These are phyloP conservation scores for Pocillopora grandis DNA, from an alignment of 92 coral and sea anemone genomes.

Conservation along the genomic window DNA sequence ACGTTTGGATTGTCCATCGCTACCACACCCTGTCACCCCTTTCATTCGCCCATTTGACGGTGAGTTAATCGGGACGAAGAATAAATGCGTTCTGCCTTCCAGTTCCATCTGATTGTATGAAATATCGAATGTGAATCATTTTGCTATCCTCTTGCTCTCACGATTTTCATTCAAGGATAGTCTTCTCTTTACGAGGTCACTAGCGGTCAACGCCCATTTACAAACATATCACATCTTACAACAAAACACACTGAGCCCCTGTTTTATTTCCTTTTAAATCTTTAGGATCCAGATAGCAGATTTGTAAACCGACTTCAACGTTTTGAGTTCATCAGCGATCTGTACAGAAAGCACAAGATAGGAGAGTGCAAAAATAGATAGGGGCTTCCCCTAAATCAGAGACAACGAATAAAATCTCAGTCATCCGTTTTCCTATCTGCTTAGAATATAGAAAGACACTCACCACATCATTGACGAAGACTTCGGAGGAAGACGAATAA, in stretches of 20 bases:
- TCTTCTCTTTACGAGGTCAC: too few relatives aligned
- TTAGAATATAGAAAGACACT: not conserved
- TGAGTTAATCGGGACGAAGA: not conserved
- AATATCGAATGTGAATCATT: too few relatives aligned
- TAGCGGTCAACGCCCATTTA: too few relatives aligned
- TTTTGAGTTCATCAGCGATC: conserved; percentile 43
- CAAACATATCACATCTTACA: too few relatives aligned
- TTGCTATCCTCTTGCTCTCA: too few relatives aligned
- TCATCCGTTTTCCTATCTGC: not conserved
- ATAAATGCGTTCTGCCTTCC: too few relatives aligned
- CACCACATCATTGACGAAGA: not conserved
- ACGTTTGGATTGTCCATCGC: conserved; percentile 52
- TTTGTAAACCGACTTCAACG: conserved; percentile 44
- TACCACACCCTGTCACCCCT: conserved; percentile 33
- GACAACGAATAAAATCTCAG: not conserved
- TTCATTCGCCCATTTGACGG: conserved; percentile 43
- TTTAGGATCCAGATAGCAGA: conserved; percentile 42
- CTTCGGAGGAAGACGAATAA: not conserved
- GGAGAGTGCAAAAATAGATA: conserved; percentile 19
- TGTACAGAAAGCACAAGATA: conserved; percentile 34
- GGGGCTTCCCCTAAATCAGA: not conserved
- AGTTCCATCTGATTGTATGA: too few relatives aligned
- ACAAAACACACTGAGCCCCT: too few relatives aligned
- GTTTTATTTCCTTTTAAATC: not conserved
- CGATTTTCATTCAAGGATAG: too few relatives aligned